Evolutionary conservation across 2,888 invertebrate species (phyloP).

Genomic region (Coenonympha arcania): DNA sequence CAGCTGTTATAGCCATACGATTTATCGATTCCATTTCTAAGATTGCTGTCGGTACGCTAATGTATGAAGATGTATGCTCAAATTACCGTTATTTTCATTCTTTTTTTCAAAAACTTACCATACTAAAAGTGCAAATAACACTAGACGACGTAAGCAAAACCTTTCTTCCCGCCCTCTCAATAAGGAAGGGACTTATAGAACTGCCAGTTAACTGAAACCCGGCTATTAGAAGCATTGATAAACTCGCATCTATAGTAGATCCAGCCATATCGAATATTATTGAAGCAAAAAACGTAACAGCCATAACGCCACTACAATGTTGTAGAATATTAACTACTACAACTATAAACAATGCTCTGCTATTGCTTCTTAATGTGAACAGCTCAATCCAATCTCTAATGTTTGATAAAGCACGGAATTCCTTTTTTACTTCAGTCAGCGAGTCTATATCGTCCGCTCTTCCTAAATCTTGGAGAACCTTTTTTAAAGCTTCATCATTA

Average conservation of each 20-base stretch:
- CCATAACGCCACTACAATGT: conserved; percentile 41
- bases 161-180: not conserved
- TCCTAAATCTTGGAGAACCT: conserved; percentile 33
- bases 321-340: conserved; percentile 35
- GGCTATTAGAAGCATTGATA: conserved; percentile 47
- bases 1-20: too few species aligned
- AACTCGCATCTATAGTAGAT: conserved; percentile 35
- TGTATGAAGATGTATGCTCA: too few species aligned
- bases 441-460: conserved; percentile 37
- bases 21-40: too few species aligned
- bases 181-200: conserved; percentile 33
- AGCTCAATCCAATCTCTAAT: conserved; percentile 36
- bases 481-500: conserved; percentile 32
- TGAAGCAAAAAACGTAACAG: conserved; percentile 37
- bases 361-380: conserved; percentile 36
- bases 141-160: conserved; percentile 43
- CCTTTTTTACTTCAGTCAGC: conserved; percentile 28
- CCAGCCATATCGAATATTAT: conserved; percentile 42
- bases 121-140: conserved; percentile 35
- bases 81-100: too few species aligned
- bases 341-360: conserved; percentile 40
- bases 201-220: conserved; percentile 38
- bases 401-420: conserved; percentile 21
- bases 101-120: conserved; percentile 33
- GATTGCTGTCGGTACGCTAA: too few species aligned